These are phyloP conservation scores for Antechinus flavipes DNA, from an alignment of 2,113 vertebrate species.

Conservation along the genomic window DNA sequence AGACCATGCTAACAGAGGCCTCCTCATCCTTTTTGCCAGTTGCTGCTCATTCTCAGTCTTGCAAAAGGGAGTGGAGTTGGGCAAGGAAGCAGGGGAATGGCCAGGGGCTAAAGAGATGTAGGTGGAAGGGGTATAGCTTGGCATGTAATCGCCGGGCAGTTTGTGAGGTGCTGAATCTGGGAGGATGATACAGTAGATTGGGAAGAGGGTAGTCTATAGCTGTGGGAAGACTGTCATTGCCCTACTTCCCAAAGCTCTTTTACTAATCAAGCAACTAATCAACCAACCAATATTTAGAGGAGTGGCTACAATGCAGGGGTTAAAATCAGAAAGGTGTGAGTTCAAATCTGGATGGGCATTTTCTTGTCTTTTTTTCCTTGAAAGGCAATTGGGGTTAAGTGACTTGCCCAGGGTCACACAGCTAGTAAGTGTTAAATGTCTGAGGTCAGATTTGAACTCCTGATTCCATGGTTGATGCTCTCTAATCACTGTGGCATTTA, in stretches of 20 bases:
- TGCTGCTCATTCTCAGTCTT: constrained; percentile 26
- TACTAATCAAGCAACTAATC: not conserved
- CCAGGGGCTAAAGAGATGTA: not conserved
- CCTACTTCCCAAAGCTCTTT: not conserved
- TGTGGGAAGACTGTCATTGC: not conserved
- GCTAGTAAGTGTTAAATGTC: too few relatives aligned
- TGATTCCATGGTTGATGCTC: too few relatives aligned
- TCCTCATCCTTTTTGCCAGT: not conserved
- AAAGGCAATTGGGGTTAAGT: too few relatives aligned
- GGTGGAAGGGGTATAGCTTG: too few relatives aligned
- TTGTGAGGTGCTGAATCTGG: not conserved
- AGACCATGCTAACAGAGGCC: constrained; percentile 31
- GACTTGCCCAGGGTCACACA: too few relatives aligned
- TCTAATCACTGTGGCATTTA: too few relatives aligned
- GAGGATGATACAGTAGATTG: not conserved
- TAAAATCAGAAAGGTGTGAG: not conserved
- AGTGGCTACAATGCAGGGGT: not conserved
- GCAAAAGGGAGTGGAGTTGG: constrained; percentile 13
- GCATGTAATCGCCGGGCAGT: not conserved
- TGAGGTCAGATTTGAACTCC: too few relatives aligned
- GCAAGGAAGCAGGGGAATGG: constrained; percentile 27
- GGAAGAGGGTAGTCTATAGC: not conserved
- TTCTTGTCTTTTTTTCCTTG: too few relatives aligned
- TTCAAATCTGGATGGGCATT: not conserved
- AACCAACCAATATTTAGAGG: not conserved